Conservation (phyloP, 2,888 invertebrate genomes). For the Caenorhabditis japonica region DNA sequence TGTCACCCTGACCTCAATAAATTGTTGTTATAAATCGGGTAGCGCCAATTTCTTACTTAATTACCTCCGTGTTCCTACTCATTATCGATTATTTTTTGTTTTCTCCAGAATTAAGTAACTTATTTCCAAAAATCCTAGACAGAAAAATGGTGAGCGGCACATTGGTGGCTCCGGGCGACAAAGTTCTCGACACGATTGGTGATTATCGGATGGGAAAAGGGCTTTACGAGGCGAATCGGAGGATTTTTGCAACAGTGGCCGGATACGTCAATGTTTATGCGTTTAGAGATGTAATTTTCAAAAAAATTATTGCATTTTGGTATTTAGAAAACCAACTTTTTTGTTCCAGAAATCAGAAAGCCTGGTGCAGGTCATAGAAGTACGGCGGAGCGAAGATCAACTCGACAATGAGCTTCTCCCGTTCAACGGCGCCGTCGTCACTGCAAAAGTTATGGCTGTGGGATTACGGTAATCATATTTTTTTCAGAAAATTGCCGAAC, state of each 20-base stretch:
- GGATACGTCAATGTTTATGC: slow-evolving; percentile 54
- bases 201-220: slow-evolving; percentile 54
- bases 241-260: slow-evolving; percentile 40
- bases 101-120: too few species aligned
- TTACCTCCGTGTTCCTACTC: not conserved
- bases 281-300: slow-evolving; percentile 34
- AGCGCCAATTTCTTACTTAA: not conserved
- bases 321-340: not conserved
- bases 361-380: slow-evolving; percentile 55
- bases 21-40: slow-evolving; percentile 6
- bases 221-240: slow-evolving; percentile 41
- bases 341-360: slow-evolving; percentile 45
- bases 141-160: slow-evolving; percentile 36
- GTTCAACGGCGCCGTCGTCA: slow-evolving; percentile 50
- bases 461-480: slow-evolving; percentile 27
- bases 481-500: not conserved
- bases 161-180: slow-evolving; percentile 51
- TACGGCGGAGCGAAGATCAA: slow-evolving; percentile 44
- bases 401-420: slow-evolving; percentile 51
- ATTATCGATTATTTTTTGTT: too few species aligned
- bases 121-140: too few species aligned
- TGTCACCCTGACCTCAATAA: not conserved
- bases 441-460: slow-evolving; percentile 53
- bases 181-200: slow-evolving; percentile 43
- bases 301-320: not conserved